Base-by-base conservation (phyloP, 23 tunicate genomes). In the Styela clava region DNA sequence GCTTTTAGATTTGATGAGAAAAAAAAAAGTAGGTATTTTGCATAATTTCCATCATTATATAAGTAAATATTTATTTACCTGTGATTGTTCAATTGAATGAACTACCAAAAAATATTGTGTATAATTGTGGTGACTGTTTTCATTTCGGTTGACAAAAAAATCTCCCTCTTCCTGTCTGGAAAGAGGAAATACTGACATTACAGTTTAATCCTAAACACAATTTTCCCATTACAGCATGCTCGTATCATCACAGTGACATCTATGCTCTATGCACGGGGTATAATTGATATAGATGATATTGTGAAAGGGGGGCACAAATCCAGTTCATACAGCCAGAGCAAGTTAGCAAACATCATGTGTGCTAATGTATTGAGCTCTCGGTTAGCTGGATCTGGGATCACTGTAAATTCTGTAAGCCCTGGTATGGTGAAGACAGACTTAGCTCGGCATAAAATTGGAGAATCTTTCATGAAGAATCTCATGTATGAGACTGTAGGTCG, bases 1-100 rank as follows among this genome's bases (percentile, higher is more conserved):
- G 27, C 78, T 93, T 20, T 56, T 87, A 27, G 83, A 84, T n/a
- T 74, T 88, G 74, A 74, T 93, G 84, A 87, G 87, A 74, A 44
- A 74, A 44, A 33, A 52, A 7, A 0, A 76, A 64, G 65, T 52
- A 35, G 16, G 71, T 67, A 44, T 44, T 7, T 5, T 12, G 12
- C 12, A 44, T 5, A 44, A 44, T 44, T 44, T n/a, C n/a, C n/a
- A n/a, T n/a, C n/a, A n/a, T n/a, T n/a, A n/a, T n/a, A n/a, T n/a
- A n/a, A n/a, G n/a, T n/a, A n/a, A n/a, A n/a, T n/a, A n/a, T n/a
- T n/a, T n/a, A n/a, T n/a, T n/a, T n/a, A n/a, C n/a, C n/a, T n/a
- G n/a, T n/a, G n/a, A n/a, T n/a, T n/a, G n/a, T n/a, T n/a, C n/a
- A n/a, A n/a, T n/a, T n/a, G n/a, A n/a, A n/a, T n/a, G n/a, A n/a